These are phyloP conservation scores for Dinomys branickii DNA, from an alignment of 2,113 vertebrate genomes.

Conservation along the genomic window DNA sequence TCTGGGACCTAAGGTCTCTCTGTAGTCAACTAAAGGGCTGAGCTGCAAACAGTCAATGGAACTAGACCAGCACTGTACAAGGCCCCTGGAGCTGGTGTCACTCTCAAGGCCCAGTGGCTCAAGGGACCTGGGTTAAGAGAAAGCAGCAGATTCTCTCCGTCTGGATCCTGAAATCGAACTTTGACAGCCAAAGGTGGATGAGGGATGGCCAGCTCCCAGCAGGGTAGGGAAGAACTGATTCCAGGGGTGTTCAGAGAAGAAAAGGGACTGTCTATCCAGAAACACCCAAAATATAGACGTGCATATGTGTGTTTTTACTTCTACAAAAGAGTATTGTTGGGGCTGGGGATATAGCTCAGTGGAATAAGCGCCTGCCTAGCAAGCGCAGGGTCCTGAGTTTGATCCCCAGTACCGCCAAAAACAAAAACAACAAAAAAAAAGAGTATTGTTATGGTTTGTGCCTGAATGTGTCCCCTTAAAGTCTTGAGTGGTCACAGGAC, in stretches of 20 bases:
- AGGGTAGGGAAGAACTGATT: not conserved
- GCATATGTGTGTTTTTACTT: not conserved
- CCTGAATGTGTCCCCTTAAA: not conserved
- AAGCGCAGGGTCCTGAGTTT: no score
- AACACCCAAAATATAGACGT: not conserved
- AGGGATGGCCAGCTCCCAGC: not conserved
- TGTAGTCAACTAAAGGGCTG: not conserved
- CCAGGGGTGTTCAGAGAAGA: no score
- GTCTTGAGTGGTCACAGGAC: not conserved
- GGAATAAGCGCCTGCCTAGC: no score
- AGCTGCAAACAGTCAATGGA: not conserved
- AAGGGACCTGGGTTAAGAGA: not conserved
- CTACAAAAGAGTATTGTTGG: not conserved
- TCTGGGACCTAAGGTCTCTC: not conserved
- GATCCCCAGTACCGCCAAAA: no score
- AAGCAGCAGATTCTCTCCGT: not conserved
- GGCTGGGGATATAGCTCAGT: no score
- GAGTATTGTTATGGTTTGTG: not conserved
- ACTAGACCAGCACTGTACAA: accelerated
- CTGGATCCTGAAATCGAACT: not conserved
- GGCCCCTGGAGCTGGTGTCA: not conserved
- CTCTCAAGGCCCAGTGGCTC: not conserved
- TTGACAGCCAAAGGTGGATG: accelerated
- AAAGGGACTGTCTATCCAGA: not conserved
- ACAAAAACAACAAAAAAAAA: no score